Base-by-base conservation (phyloP, 2,797 vertebrate species). In the Lacerta viridis region DNA sequence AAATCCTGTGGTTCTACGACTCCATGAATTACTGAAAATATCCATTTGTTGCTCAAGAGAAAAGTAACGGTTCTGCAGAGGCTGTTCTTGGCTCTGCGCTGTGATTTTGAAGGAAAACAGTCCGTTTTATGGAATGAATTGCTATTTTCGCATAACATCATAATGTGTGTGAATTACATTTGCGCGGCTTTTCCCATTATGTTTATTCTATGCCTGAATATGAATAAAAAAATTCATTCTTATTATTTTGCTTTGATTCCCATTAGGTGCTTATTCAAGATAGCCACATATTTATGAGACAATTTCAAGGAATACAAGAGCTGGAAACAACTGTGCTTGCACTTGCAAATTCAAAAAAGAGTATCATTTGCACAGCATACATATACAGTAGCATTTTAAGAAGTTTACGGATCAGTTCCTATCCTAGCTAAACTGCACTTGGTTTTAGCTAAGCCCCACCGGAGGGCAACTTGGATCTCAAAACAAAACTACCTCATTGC, bases 221-320 rank as follows among this genome's bases (percentile, higher is more conserved):
- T 81, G 59, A 66, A 76, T 76, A 89, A 81, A 50, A 50, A 55
- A 13, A 41, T 75, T 55, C 72, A 43, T 83, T 72, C 27, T 80
- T 81, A 55, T 85, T 85, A 81, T 76, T 86, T 55, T 81, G 43
- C n/a, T 68, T 89, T 82, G 43, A 68, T 86, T 76, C 59, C 59
- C 71, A 82, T 89, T 85, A 86, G 59, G 88, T 85, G 78, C 46
- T 85, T 80, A 68, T 41, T n/a, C 83, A 68, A 89, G 77, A 80
- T 64, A 50, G 69, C 41, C 69, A 74, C 17, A 13, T 76, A 55
- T 89, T 85, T 68, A 33, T 85, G 69, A 76, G 41, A 39, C 68
- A n/a, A 68, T 76, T 75, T 50, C 78, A 81, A 80, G 68, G 85
- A 64, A 81, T 76, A 55, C 33, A 81, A 9, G 23, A 75, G 15